Evolutionary conservation across 1,140 invertebrate species (phyloP).

Genomic region (Drosophila pseudoobscura): DNA sequence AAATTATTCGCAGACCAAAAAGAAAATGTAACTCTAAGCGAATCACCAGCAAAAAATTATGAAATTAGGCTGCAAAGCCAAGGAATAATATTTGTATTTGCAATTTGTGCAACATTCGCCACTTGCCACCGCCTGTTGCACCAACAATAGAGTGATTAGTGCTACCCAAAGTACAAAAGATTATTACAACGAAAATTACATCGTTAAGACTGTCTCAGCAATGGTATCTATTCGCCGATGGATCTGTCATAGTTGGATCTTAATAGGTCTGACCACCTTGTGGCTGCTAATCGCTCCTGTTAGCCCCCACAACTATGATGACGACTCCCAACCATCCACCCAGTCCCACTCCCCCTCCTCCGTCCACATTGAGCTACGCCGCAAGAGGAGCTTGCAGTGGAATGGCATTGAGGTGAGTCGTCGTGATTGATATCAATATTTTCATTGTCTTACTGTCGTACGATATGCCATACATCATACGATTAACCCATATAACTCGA

Average conservation of each 20-base stretch:
- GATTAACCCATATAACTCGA: constrained; percentile 40
- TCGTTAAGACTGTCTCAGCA: constrained; percentile 47
- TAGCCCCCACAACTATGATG: not conserved
- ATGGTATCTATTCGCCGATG: constrained; percentile 48
- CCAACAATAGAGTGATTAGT: constrained; percentile 41
- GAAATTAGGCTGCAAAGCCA: constrained; percentile 45
- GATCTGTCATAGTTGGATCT: constrained; percentile 44
- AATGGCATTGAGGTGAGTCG: constrained; percentile 78
- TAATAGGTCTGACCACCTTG: constrained; percentile 63
- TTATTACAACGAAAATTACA: not conserved
- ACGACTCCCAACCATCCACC: not conserved
- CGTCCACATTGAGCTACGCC: constrained; percentile 70
- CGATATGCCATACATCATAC: constrained; percentile 30
- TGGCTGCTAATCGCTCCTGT: constrained; percentile 39
- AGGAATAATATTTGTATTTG: constrained; percentile 48
- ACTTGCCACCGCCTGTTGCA: constrained; percentile 34
- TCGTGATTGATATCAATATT: constrained; percentile 21
- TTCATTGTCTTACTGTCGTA: constrained; percentile 9
- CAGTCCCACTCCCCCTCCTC: constrained; percentile 1
- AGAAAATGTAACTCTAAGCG: constrained; percentile 61
- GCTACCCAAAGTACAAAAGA: constrained; percentile 3
- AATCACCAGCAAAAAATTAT: constrained; percentile 55
- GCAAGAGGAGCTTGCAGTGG: constrained; percentile 61
- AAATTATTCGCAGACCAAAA: constrained; percentile 21
- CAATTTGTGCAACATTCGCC: constrained; percentile 55